phyloP scores from a whole-genome alignment of 2,888 invertebrate genomes.

The Pseudococcus jackbeardsleyi region DNA sequence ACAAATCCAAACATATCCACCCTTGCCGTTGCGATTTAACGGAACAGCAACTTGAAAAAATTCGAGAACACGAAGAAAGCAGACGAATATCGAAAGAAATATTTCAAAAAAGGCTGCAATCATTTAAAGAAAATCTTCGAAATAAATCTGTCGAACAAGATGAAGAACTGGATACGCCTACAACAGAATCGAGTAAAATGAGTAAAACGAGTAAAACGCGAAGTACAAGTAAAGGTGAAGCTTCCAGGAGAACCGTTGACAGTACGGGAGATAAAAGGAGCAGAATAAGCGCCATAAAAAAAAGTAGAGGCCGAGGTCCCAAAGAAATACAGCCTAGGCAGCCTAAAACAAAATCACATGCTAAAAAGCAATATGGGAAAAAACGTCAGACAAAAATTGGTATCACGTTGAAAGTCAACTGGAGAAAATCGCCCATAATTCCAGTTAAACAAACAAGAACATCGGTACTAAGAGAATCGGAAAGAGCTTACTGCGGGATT shows the following conservation, averaged over 20 bases:
- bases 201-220: background rate
- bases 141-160: background rate
- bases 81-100: conserved; percentile 22
- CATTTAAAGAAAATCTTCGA: background rate
- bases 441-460: conserved; percentile 36
- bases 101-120: background rate
- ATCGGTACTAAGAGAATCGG: conserved; percentile 1
- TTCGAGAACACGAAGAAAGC: conserved; percentile 18
- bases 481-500: conserved; percentile 9
- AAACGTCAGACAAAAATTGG: background rate
- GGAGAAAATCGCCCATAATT: conserved; percentile 12
- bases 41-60: background rate
- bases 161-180: background rate
- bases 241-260: background rate
- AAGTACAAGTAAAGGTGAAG: background rate
- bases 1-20: background rate
- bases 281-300: background rate
- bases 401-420: conserved; percentile 30
- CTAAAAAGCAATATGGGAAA: background rate
- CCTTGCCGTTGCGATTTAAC: conserved; percentile 42
- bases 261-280: background rate
- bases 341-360: background rate
- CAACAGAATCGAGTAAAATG: background rate
- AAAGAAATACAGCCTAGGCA: background rate
- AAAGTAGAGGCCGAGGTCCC: background rate